Conservation (phyloP, 1,140 invertebrate genomes). For the Zophobas atratus region DNA sequence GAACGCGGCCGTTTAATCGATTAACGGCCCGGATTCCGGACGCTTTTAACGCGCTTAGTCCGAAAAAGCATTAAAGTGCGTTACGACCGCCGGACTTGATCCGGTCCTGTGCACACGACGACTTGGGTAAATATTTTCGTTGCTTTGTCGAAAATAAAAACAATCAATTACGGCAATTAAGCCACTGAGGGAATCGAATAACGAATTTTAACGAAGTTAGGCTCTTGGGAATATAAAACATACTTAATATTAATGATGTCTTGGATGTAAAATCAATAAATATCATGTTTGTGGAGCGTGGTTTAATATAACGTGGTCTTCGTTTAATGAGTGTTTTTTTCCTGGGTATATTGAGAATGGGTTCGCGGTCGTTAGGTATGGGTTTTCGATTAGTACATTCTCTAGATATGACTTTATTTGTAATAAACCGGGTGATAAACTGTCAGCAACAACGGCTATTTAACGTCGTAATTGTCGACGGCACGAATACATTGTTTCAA, state of each 20-base stretch:
- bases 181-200: conserved; percentile 23
- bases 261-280: conserved; percentile 12
- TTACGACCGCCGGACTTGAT: neutral
- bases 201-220: conserved; percentile 36
- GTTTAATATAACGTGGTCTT: conserved; percentile 12
- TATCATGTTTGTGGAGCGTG: conserved; percentile 5
- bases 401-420: too few species aligned
- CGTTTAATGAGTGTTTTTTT: neutral
- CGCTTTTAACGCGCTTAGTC: conserved; percentile 14
- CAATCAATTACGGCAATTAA: conserved; percentile 42
- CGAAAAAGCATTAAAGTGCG: neutral
- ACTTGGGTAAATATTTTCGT: conserved; percentile 26
- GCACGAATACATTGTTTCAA: too few species aligned
- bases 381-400: too few species aligned
- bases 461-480: too few species aligned
- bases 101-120: neutral
- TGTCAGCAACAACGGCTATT: too few species aligned
- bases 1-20: conserved; percentile 27
- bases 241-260: conserved; percentile 27
- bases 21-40: conserved; percentile 16
- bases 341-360: too few species aligned
- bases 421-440: too few species aligned
- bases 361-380: too few species aligned
- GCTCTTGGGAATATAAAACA: conserved; percentile 27
- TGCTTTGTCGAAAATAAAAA: conserved; percentile 26